Evolutionary conservation across 2,888 invertebrate genomes (phyloP), one percentile per base, ranked within the genome.

Genomic region (Macaria notata): DNA sequence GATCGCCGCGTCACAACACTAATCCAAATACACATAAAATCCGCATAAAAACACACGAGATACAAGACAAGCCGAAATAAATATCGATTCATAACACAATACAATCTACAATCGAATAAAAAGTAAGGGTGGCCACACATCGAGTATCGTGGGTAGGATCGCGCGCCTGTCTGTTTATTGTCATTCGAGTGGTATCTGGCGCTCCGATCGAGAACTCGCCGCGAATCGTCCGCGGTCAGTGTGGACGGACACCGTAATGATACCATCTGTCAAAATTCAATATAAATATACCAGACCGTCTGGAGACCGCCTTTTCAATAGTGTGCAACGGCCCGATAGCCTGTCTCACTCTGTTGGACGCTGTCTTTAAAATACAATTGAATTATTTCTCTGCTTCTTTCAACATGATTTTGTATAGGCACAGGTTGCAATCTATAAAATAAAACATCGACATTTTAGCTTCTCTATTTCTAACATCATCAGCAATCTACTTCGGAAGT

Each of bases 81-180:
- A 87, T 88, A 85, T 86, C 84, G 83, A 85, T 83, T 86, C 82
- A 86, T 89, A 87, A 87, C 80, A 87, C 88, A 90, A 89, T 90
- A 86, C 87, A 88, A 89, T 88, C 86, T 77, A 72, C 69, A 82
- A 88, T 88, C 88, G 83, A 80, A 79, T 78, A 85, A 87, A 78
- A 80, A 76, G 84, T 80, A 79, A 81, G 81, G 83, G 83, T 81
- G 83, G 75, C 81, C 86, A 87, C 87, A 88, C 85, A 83, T 83
- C 19, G 74, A 68, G 79, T 84, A 86, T 84, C 84, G 76, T 65
- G 62, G 71, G 65, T 67, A 70, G 74, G 71, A 80, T 82, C 79
- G 81, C 68, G 70, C 69, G 75, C 73, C 81, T 81, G 84, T 84
- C 84, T 72, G 79, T 76, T 76, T 81, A 83, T 87, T 88, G 87